Base-by-base conservation (phyloP, 92 coral and sea anemone genomes). In the Zoanthus sansibaricus region DNA sequence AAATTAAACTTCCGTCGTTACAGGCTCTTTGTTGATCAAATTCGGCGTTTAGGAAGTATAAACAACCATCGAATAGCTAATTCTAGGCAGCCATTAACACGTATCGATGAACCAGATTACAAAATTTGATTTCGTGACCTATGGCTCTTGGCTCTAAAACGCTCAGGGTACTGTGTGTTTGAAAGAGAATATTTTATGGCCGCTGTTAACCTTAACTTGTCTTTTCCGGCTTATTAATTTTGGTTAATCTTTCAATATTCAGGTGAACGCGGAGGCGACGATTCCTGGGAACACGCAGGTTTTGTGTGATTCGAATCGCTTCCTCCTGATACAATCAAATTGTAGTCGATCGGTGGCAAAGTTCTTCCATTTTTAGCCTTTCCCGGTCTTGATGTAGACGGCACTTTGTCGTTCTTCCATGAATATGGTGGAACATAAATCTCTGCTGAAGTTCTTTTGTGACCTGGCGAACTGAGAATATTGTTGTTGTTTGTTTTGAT, bases 281-380 rank as follows among this genome's bases (percentile, higher is more conserved):
- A 87, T 7, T 95, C 93, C 17, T 33, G 91, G 5, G 95, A 94
- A 68, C 94, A 82, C 3, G 94, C 31, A 4, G 91, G 94, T 70
- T 95, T 89, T 1, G 80, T 90, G 15, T 54, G 76, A 62, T 25
- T 20, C 7, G n/a, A 52, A 30, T 87, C 82, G 33, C 56, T 48
- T 12, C 82, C 85, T 6, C 71, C 83, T 42, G 87, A 18, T 5
- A 92, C 91, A 42, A 86, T 70, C 17, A 71, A 44, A 17, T 79
- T 91, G 10, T 87, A 88, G 62, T 90, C 93, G 11, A 92, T 86
- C 7, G 98, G 98, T 44, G 98, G 98, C 25, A 94, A 77, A n/a
- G 89, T 82, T 61, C 93, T 87, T 8, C 91, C 83, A 32, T 90
- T 90, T 59, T 83, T 91, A 75, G 84, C 64, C 68, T 83, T 83